These are phyloP conservation scores for Hypotaenidia philippensis DNA, from an alignment of 2,797 vertebrate genomes.

Conservation along the genomic window DNA sequence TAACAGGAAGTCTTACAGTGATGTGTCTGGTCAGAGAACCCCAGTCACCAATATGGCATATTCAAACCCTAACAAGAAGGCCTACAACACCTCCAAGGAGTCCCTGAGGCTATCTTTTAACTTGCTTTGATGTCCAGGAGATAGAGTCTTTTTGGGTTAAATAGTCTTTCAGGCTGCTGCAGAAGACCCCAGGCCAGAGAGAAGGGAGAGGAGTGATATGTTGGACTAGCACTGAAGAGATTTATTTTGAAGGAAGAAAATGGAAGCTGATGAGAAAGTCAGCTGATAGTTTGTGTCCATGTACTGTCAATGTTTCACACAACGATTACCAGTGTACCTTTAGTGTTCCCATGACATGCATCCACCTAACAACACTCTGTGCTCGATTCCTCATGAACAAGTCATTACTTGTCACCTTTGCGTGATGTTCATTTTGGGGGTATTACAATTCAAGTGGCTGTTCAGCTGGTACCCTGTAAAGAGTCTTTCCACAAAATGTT, in stretches of 20 bases:
- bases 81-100: background rate
- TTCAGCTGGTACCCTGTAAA: background rate
- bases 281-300: background rate
- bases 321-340: background rate
- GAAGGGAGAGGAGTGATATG: background rate
- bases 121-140: background rate
- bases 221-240: background rate
- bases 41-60: background rate
- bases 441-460: slow-evolving; percentile 15
- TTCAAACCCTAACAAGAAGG: background rate
- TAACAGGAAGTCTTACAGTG: background rate
- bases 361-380: background rate
- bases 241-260: slow-evolving; percentile 13
- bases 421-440: background rate
- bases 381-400: background rate
- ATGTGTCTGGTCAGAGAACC: background rate
- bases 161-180: background rate
- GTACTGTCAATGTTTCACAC: background rate
- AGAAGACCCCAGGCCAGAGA: background rate
- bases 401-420: background rate
- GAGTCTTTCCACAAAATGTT: slow-evolving; percentile 21
- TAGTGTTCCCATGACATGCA: background rate
- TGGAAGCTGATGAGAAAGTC: background rate
- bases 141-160: background rate
- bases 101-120: background rate